Evolutionary conservation across 2,797 vertebrate genomes (phyloP).

Genomic region (Pelobates cultripes): DNA sequence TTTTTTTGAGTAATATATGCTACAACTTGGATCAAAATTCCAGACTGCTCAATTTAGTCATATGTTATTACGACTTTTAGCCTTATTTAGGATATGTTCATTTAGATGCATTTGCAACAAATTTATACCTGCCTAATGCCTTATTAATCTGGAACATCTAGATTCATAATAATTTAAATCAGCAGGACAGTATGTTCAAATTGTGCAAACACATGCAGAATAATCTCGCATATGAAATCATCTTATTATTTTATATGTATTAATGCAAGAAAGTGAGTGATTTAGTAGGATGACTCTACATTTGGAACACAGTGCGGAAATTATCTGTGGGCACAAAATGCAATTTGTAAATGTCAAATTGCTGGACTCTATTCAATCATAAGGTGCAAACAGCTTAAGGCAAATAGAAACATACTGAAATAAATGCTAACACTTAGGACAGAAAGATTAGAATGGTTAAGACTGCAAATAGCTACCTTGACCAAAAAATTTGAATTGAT

Average conservation of each 20-base stretch:
- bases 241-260: not conserved
- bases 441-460: not conserved
- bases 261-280: not conserved
- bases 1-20: no score
- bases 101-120: not conserved
- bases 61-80: not conserved
- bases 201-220: no score
- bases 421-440: not conserved
- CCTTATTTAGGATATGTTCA: not conserved
- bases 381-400: not conserved
- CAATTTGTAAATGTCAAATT: slow-evolving; percentile 21
- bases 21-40: no score
- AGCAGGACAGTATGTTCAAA: no score
- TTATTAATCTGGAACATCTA: not conserved
- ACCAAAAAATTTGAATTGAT: no score
- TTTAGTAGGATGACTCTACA: not conserved
- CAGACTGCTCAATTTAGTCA: not conserved
- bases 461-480: not conserved
- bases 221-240: no score
- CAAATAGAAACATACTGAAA: not conserved
- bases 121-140: not conserved
- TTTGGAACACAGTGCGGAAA: slow-evolving; percentile 5
- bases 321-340: slow-evolving; percentile 8
- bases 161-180: not conserved
- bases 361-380: slow-evolving; percentile 13